These are phyloP conservation scores for Minunthozetes semirufus DNA, from an alignment of 2,888 invertebrate species.

Conservation along the genomic window DNA sequence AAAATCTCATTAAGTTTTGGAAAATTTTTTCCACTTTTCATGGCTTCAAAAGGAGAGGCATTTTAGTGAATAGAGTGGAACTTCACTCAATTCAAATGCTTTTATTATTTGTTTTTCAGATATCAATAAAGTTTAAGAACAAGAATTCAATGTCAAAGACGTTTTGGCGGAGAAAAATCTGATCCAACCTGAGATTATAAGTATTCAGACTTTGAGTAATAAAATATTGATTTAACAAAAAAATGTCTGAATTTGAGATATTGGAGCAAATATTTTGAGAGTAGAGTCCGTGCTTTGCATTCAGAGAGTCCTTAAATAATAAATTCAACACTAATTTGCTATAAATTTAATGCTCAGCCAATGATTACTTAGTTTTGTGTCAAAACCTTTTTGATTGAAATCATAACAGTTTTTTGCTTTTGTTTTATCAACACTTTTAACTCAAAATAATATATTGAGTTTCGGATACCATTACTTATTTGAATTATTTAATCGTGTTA, in stretches of 20 bases:
- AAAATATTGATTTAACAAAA: background rate
- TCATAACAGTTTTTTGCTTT: background rate
- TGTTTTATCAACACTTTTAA: background rate
- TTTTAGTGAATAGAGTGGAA: too few species aligned
- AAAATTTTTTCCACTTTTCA: too few species aligned
- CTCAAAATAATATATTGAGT: background rate
- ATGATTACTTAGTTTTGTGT: background rate
- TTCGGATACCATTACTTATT: too few species aligned
- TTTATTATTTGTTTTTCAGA: too few species aligned
- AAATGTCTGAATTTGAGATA: background rate
- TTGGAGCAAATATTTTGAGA: background rate
- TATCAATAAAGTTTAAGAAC: too few species aligned
- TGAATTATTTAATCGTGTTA: too few species aligned
- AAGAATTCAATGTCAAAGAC: too few species aligned
- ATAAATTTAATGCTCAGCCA: background rate
- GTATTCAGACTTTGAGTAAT: background rate
- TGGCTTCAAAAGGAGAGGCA: too few species aligned
- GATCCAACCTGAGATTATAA: background rate
- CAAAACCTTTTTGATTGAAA: background rate
- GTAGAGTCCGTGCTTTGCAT: conserved; percentile 9
- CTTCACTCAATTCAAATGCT: too few species aligned
- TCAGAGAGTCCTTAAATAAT: background rate
- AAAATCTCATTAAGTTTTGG: too few species aligned
- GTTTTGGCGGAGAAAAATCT: too few species aligned
- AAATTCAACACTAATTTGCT: background rate